Evolutionary conservation across 1,140 invertebrate genomes (phyloP), one percentile per base, ranked within the genome.

Genomic region (Harpegnathos saltator): DNA sequence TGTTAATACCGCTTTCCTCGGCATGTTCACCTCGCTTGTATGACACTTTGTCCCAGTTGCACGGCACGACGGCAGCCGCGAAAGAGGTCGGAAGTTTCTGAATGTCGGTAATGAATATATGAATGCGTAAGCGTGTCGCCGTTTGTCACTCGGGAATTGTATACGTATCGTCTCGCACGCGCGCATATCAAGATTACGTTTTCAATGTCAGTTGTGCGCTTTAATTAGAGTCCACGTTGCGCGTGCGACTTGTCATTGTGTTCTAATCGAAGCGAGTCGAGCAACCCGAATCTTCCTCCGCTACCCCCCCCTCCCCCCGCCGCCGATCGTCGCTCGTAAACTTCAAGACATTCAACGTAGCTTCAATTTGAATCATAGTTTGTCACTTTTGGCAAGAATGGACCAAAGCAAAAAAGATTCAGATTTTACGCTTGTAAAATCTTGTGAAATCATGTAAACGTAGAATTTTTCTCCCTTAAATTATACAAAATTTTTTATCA

Each of bases 61-160:
- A 0, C 17, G 26, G 15, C 17, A 54, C 44, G 38, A 38, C 33
- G 75, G 74, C 50, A 19, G 22, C n/a, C 29, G 71, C 29, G 65
- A 85, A 82, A 75, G 56, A 83, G 72, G 22, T 15, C 22, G 62
- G 48, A 52, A 71, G 52, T 38, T 68, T 61, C 54, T 52, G 54
- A 59, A 78, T 65, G 44, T 83, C 24, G n/a, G 77, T 77, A 86
- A 82, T 71, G 78, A 86, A 87, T 87, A 87, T 77, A 77, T 71
- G 72, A 86, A 87, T 87, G 85, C 48, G 65, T 75, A 86, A 86
- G 68, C 52, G 50, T 48, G 65, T 69, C 58, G 48, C 50, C 58
- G 56, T 24, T 81, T 48, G 56, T 59, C 48, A 56, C 66, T 44
- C 11, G 44, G 26, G 52, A 58, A 71, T 85, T 44, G 22, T 44